Evolutionary conservation across 2,113 vertebrate species (phyloP).

Genomic region (Channa maculata): DNA sequence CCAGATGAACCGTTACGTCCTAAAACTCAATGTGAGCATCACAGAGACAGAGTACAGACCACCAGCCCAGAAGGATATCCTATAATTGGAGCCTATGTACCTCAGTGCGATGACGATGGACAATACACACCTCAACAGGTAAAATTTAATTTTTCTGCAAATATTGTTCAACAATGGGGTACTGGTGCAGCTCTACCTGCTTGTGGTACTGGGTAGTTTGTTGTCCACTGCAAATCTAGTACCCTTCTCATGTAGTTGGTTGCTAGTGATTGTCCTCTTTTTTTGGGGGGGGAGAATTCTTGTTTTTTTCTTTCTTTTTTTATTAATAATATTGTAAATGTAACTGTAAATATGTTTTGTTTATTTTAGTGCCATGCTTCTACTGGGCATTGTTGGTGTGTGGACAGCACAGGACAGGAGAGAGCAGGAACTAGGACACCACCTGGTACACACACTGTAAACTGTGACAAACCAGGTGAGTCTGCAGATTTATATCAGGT

Average conservation of each 20-base stretch:
- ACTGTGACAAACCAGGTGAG: slow-evolving; percentile 31
- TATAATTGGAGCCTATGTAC: slow-evolving; percentile 72
- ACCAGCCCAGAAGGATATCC: slow-evolving; percentile 40
- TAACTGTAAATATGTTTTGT: too few species aligned
- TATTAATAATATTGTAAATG: too few species aligned
- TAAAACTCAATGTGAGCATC: slow-evolving; percentile 80
- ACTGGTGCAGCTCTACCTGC: too few species aligned
- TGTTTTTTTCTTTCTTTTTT: too few species aligned
- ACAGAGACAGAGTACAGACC: slow-evolving; percentile 65
- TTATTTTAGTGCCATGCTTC: slow-evolving; percentile 75
- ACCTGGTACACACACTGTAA: slow-evolving; percentile 60
- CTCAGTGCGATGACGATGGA: slow-evolving; percentile 84
- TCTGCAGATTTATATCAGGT: too few species aligned
- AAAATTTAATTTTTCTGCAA: too few species aligned
- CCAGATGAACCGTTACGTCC: slow-evolving; percentile 40
- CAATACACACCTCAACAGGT: slow-evolving; percentile 77
- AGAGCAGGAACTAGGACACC: slow-evolving; percentile 82
- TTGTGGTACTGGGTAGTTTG: too few species aligned
- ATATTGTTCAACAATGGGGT: too few species aligned
- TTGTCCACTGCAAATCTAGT: too few species aligned
- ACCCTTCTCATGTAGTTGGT: too few species aligned
- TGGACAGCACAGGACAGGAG: slow-evolving; percentile 83
- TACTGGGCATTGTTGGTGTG: slow-evolving; percentile 90
- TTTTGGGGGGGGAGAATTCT: too few species aligned
- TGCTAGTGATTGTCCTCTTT: too few species aligned